Evolutionary conservation across 2,888 invertebrate species (phyloP).

Genomic region (Spisula subtruncata): DNA sequence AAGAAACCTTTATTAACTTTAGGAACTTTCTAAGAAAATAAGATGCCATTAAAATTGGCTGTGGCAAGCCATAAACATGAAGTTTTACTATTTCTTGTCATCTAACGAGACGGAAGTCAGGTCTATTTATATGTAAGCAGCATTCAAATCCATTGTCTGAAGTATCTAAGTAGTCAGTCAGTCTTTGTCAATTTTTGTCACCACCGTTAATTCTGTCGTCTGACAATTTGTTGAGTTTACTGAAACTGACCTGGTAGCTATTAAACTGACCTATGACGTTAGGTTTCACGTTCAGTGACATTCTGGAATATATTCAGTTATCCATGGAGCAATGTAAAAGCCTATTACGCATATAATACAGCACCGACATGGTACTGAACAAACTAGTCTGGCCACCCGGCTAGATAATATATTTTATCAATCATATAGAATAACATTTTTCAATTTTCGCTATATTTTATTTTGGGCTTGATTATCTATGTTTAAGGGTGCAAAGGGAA

Average conservation of each 20-base stretch:
- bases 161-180: slow-evolving; percentile 13
- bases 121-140: background rate
- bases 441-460: too few relatives aligned
- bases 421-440: too few relatives aligned
- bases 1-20: background rate
- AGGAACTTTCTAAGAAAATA: slow-evolving; percentile 1
- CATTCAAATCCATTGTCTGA: slow-evolving; percentile 16
- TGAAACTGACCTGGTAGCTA: background rate
- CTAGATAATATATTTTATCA: too few relatives aligned
- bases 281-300: background rate
- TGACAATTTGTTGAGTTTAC: background rate
- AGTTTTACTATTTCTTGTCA: background rate
- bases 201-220: background rate
- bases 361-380: too few relatives aligned
- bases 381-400: too few relatives aligned
- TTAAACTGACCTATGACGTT: background rate
- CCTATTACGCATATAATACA: too few relatives aligned
- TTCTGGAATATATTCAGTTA: background rate
- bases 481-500: too few relatives aligned
- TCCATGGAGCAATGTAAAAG: background rate
- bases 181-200: slow-evolving; percentile 22
- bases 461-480: too few relatives aligned
- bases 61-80: background rate
- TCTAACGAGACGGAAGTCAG: background rate
- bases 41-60: background rate